A percentile compares a stretch with the other conserved stretches of the same genome.
phyloP scores from a whole-genome alignment of 2,797 vertebrate species.

The Muraenolepis orangiensis region DNA sequence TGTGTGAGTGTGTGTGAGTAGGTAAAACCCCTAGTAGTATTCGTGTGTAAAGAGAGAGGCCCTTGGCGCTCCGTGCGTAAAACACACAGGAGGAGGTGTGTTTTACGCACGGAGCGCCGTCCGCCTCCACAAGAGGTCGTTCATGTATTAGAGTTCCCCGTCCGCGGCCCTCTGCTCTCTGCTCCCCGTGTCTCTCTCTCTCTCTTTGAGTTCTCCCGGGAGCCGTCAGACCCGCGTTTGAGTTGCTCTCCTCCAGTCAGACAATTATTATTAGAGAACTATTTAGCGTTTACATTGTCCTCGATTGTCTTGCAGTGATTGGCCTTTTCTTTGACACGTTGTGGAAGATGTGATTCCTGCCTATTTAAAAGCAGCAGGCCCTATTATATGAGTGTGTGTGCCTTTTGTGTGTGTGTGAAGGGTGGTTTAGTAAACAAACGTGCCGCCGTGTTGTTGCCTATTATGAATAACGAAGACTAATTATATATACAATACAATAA shows the following conservation, averaged over 20 bases:
- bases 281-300: background rate
- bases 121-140: conserved; percentile 76
- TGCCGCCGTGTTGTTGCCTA: background rate
- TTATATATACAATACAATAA: background rate
- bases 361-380: no score
- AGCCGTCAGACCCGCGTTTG: background rate
- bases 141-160: conserved; percentile 66
- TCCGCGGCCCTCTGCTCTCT: background rate
- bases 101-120: conserved; percentile 28
- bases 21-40: no score
- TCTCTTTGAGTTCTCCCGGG: background rate
- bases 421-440: background rate
- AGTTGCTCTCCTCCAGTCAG: background rate
- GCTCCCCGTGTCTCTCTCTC: no score
- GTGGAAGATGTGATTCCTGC: background rate
- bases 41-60: no score
- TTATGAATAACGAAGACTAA: background rate
- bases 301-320: background rate
- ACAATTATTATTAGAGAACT: background rate
- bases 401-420: conserved; percentile 1
- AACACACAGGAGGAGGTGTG: no score
- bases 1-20: no score
- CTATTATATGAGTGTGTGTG: background rate
- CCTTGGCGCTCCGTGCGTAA: no score
- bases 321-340: background rate